phyloP scores from a whole-genome alignment of 2,888 invertebrate species.

The Trissoscelio sp. region DNA sequence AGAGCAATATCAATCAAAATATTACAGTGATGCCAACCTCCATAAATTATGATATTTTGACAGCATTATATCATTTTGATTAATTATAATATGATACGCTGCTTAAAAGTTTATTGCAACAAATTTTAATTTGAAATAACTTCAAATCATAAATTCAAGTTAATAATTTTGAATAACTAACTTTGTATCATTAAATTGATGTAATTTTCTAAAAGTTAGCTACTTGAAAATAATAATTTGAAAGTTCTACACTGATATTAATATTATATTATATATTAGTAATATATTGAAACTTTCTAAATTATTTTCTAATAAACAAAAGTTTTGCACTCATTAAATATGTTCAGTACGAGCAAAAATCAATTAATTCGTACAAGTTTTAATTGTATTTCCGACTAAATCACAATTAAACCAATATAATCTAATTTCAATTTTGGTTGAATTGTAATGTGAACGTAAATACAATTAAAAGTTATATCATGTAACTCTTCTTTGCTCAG shows the following conservation, averaged over 20 bases:
- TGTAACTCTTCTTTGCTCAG: neutral
- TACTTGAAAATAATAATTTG: too few species aligned
- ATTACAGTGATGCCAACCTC: conserved; percentile 22
- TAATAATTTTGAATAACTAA: too few species aligned
- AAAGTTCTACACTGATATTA: too few species aligned
- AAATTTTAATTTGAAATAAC: too few species aligned
- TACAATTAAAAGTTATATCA: conserved; percentile 10
- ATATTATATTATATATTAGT: too few species aligned
- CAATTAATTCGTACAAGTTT: conserved; percentile 18
- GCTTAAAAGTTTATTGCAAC: too few species aligned
- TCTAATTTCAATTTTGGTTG: conserved; percentile 4
- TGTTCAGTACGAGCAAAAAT: neutral
- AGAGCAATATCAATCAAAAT: conserved; percentile 28
- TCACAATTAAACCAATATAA: conserved; percentile 14
- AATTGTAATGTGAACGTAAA: conserved; percentile 10
- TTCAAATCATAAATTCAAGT: too few species aligned
- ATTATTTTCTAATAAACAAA: too few species aligned
- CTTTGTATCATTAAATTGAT: too few species aligned
- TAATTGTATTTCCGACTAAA: conserved; percentile 11
- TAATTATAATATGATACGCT: neutral
- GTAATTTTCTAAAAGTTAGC: too few species aligned
- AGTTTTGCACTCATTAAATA: too few species aligned
- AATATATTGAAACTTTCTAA: too few species aligned
- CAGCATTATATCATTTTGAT: neutral
- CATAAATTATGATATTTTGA: conserved; percentile 27